Conservation (phyloP, 2,797 vertebrate genomes). For the Mastacembelus armatus region DNA sequence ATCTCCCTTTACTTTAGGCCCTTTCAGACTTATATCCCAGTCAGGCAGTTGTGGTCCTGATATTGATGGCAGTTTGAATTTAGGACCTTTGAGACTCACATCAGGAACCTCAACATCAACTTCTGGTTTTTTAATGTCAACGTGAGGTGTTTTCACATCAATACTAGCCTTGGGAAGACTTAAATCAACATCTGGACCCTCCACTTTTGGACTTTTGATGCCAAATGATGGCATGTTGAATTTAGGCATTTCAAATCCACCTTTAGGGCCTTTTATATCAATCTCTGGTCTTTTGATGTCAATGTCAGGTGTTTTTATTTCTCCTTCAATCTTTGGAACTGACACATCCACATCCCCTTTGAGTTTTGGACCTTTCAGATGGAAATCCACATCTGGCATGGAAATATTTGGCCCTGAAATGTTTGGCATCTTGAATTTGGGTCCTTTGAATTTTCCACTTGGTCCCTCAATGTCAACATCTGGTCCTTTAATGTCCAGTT, state of each 20-base stretch:
- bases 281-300: conserved; percentile 34
- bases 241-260: conserved; percentile 28
- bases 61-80: conserved; percentile 79
- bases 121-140: background rate
- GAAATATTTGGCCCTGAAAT: background rate
- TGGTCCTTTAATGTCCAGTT: conserved; percentile 24
- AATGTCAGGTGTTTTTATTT: conserved; percentile 2
- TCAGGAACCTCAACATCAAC: conserved; percentile 22
- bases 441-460: too few species aligned
- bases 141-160: conserved; percentile 15
- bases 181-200: conserved; percentile 30
- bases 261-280: conserved; percentile 35
- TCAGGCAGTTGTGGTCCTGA: conserved; percentile 37
- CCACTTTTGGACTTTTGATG: conserved; percentile 30
- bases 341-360: conserved; percentile 26
- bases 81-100: conserved; percentile 77
- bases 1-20: conserved; percentile 74
- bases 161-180: conserved; percentile 23
- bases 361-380: too few species aligned
- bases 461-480: background rate
- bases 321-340: conserved; percentile 27
- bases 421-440: background rate
- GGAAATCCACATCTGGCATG: background rate
- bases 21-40: conserved; percentile 24
- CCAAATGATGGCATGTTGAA: conserved; percentile 47